Evolutionary conservation across 2,113 vertebrate species (phyloP).

Genomic region (Lepus americanus): DNA sequence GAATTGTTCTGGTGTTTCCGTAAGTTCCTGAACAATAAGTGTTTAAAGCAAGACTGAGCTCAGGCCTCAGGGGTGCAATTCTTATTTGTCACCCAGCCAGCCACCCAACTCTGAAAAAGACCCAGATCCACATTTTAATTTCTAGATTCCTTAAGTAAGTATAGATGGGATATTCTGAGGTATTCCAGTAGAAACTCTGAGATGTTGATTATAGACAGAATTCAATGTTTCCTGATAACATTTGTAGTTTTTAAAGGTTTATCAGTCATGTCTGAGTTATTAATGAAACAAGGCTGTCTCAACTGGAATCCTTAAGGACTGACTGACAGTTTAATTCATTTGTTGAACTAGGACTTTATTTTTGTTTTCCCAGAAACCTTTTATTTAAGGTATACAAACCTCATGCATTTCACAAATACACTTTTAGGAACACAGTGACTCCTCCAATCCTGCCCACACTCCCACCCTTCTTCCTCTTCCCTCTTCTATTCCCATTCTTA

Average conservation of each 20-base stretch:
- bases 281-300: conserved; percentile 53
- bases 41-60: conserved; percentile 44
- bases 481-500: too few species aligned
- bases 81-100: not conserved
- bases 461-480: too few species aligned
- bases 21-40: not conserved
- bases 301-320: not conserved
- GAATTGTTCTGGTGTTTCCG: conserved; percentile 10
- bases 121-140: not conserved
- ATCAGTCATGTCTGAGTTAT: not conserved
- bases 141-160: not conserved
- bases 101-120: not conserved
- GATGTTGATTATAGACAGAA: conserved; percentile 26
- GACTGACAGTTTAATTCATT: conserved; percentile 27
- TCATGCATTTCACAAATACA: too few species aligned
- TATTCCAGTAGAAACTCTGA: conserved; percentile 53
- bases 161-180: conserved; percentile 33
- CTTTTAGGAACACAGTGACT: too few species aligned
- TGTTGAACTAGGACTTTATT: not conserved
- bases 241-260: conserved; percentile 37
- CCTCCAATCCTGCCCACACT: too few species aligned
- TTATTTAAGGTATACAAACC: too few species aligned
- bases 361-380: too few species aligned
- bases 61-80: not conserved
- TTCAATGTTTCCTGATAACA: not conserved